Conservation (phyloP, 2,888 invertebrate genomes). For the Drosophila pseudotakahashii region DNA sequence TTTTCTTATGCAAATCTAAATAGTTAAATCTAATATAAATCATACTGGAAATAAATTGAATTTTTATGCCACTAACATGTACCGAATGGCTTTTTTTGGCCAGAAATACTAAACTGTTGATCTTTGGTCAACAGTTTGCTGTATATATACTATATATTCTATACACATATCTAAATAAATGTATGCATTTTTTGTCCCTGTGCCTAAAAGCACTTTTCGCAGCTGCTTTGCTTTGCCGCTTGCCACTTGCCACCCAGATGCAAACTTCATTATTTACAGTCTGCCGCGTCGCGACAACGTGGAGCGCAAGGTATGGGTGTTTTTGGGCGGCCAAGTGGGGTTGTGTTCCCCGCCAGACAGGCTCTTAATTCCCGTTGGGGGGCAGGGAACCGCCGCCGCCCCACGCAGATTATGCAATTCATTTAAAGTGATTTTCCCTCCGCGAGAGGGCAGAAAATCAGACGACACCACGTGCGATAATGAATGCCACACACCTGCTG, state of each 20-base stretch:
- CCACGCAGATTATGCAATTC: slow-evolving; percentile 76
- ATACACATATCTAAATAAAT: slow-evolving; percentile 46
- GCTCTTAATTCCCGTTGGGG: slow-evolving; percentile 36
- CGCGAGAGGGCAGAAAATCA: slow-evolving; percentile 31
- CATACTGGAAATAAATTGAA: not conserved
- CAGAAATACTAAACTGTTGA: slow-evolving; percentile 19
- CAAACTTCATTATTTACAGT: slow-evolving; percentile 81
- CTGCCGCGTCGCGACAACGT: slow-evolving; percentile 74
- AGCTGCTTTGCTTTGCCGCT: slow-evolving; percentile 20
- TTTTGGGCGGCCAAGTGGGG: not conserved
- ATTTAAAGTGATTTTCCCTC: slow-evolving; percentile 63
- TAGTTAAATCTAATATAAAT: not conserved
- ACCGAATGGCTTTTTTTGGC: too few species aligned
- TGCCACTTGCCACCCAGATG: slow-evolving; percentile 55
- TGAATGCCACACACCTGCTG: slow-evolving; percentile 22
- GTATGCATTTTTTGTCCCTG: slow-evolving; percentile 40
- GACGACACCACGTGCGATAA: slow-evolving; percentile 14
- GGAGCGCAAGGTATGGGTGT: slow-evolving; percentile 2
- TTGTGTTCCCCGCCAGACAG: slow-evolving; percentile 20
- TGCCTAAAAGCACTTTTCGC: slow-evolving; percentile 57
- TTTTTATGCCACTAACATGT: too few species aligned
- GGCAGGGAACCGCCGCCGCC: too few species aligned
- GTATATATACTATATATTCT: not conserved
- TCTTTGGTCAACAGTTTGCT: slow-evolving; percentile 21
- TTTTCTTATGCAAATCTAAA: not conserved